phyloP scores from a whole-genome alignment of 2,888 invertebrate genomes.

The Ormyrus nitidulus region DNA sequence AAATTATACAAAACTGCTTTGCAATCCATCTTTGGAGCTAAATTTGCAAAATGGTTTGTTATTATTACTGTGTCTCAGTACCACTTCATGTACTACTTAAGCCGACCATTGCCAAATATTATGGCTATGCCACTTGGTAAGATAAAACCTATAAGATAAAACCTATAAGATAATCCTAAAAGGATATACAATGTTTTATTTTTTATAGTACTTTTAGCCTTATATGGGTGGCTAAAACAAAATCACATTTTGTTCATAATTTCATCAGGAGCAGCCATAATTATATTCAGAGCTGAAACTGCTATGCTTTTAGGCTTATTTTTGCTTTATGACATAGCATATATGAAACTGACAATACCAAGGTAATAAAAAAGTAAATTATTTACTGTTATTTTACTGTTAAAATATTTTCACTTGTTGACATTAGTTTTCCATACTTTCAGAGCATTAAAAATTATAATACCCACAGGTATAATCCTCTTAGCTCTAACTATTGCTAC shows the following conservation, averaged over 20 bases:
- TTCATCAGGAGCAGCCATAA: constrained; percentile 90
- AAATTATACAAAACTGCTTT: constrained; percentile 85
- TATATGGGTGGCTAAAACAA: constrained; percentile 89
- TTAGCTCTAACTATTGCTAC: constrained; percentile 85
- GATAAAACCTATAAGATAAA: constrained; percentile 1
- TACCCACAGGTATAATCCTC: constrained; percentile 84
- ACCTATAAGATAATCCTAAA: not conserved
- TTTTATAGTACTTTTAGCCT: constrained; percentile 88
- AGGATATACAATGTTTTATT: constrained; percentile 50
- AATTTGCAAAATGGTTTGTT: constrained; percentile 89
- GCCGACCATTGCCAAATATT: constrained; percentile 95
- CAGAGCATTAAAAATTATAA: constrained; percentile 84
- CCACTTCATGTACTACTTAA: constrained; percentile 98
- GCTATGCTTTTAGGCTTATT: constrained; percentile 91
- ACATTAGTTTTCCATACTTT: constrained; percentile 53
- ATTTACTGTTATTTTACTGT: not conserved
- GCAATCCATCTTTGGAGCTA: constrained; percentile 85
- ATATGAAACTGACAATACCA: constrained; percentile 81
- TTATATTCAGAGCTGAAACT: constrained; percentile 94
- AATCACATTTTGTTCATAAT: constrained; percentile 86
- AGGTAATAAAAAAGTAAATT: constrained; percentile 76
- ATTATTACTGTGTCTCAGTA: constrained; percentile 94
- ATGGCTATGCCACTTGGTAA: constrained; percentile 94
- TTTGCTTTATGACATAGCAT: constrained; percentile 86
- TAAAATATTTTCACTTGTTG: not conserved